A percentile compares a stretch with the other conserved stretches of the same genome.
These are phyloP conservation scores for Lasioglossum zephyrum DNA, from an alignment of 2,888 invertebrate species.

Conservation along the genomic window DNA sequence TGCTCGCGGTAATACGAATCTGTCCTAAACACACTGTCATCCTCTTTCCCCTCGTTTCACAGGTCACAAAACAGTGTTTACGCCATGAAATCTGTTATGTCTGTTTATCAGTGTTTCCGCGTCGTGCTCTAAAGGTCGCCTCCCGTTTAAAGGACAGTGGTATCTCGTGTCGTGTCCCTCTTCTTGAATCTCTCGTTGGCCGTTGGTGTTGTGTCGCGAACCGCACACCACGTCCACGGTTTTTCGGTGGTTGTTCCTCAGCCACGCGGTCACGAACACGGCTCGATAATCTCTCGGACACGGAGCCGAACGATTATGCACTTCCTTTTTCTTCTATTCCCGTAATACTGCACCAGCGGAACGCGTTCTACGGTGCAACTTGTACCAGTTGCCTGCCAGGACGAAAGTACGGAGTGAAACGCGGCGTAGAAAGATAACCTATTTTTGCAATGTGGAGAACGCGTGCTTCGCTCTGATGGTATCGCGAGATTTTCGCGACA, in stretches of 20 bases:
- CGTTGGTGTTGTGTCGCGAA: slow-evolving; percentile 19
- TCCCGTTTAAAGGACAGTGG: slow-evolving; percentile 27
- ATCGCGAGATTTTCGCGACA: slow-evolving; percentile 27
- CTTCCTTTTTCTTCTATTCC: slow-evolving; percentile 24
- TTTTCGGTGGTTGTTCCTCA: slow-evolving; percentile 28
- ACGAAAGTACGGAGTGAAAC: slow-evolving; percentile 51
- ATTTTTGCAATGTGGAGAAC: slow-evolving; percentile 58
- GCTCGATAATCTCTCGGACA: slow-evolving; percentile 20
- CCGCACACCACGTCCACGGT: slow-evolving; percentile 42
- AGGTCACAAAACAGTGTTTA: background rate
- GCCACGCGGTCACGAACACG: slow-evolving; percentile 38
- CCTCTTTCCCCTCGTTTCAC: slow-evolving; percentile 32
- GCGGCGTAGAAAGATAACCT: slow-evolving; percentile 58
- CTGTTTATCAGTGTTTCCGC: slow-evolving; percentile 40
- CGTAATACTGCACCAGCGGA: background rate
- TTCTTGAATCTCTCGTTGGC: slow-evolving; percentile 19
- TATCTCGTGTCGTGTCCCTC: slow-evolving; percentile 26
- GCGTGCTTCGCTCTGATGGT: slow-evolving; percentile 48
- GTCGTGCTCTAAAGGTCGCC: slow-evolving; percentile 40
- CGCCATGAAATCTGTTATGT: slow-evolving; percentile 41
- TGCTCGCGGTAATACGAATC: slow-evolving; percentile 41
- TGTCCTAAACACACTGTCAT: slow-evolving; percentile 52
- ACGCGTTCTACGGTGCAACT: background rate
- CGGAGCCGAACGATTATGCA: background rate
- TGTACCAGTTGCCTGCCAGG: slow-evolving; percentile 27